A percentile compares a stretch with the other conserved stretches of the same genome.
phyloP scores from a whole-genome alignment of 2,113 vertebrate species.

The Grammomys surdaster region DNA sequence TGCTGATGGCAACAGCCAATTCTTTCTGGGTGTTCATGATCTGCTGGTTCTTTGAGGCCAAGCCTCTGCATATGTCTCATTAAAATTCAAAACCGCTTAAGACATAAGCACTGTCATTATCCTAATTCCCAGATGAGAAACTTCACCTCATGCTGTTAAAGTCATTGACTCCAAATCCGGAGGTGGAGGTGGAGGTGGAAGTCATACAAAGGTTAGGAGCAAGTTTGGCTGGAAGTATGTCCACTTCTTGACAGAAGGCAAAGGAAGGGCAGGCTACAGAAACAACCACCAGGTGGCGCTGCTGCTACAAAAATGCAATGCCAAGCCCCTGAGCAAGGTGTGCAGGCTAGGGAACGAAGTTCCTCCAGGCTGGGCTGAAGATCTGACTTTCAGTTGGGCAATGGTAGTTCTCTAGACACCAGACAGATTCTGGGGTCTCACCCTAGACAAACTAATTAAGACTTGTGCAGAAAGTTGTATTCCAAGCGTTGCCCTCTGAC shows the following conservation, averaged over 20 bases:
- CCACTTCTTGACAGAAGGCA: neutral
- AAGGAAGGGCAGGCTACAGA: neutral
- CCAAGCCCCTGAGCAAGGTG: accelerated
- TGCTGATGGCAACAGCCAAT: neutral
- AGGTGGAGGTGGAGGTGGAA: neutral
- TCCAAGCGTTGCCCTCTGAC: slow-evolving; percentile 65
- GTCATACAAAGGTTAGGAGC: neutral
- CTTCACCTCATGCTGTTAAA: neutral
- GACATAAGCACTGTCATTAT: neutral
- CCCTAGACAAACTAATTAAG: slow-evolving; percentile 38
- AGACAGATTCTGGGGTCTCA: neutral
- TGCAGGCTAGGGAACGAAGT: neutral
- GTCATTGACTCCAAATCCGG: neutral
- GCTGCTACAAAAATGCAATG: neutral
- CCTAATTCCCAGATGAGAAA: neutral
- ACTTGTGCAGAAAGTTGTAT: slow-evolving; percentile 55
- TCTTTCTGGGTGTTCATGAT: neutral
- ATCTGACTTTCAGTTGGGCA: neutral
- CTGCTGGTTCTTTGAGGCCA: neutral
- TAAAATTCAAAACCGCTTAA: neutral
- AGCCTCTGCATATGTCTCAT: neutral
- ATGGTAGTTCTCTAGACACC: accelerated
- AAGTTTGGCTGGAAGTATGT: too few species aligned
- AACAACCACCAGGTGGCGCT: slow-evolving; percentile 53
- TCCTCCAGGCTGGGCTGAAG: neutral